Evolutionary conservation across 2,888 invertebrate genomes (phyloP), one percentile per base, ranked within the genome.

Genomic region (Hyles lineata): DNA sequence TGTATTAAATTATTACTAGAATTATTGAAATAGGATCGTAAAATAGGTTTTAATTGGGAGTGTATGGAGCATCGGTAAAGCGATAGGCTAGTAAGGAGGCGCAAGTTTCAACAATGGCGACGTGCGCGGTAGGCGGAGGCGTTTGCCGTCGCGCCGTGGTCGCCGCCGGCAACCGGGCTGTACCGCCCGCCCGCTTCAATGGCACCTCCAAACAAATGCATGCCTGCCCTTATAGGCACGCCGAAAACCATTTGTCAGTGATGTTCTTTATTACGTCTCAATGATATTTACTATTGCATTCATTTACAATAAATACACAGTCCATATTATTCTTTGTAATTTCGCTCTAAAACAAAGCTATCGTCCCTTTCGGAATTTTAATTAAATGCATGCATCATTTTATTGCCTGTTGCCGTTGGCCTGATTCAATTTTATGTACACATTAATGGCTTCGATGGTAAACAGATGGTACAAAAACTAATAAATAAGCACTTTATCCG

Each of bases 111-210:
- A 92, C 92, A 93, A 92, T 92, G 87, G 90, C 88, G 80, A 86
- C 90, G 90, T 90, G 91, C 85, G 85, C 85, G 84, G 89, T 87
- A 89, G 92, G 93, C 92, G 92, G 92, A 85, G 88, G 88, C 81
- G 82, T 77, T 75, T 79, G 80, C 80, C 78, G 74, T 73, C 70
- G 73, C 76, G 78, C 86, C 91, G 91, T 91, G 90, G 85, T 85
- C 81, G 90, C 90, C 90, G 87, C 84, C 85, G 89, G 91, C 89
- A 77, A 77, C 75, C 77, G 83, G 76, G 77, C 74, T 77, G 84
- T 75, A 80, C 87, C 84, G 86, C 87, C 87, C 87, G 87, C 87
- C 88, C 87, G 83, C 81, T 83, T 77, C 84, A 85, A 87, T 86
- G 84, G 83, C 89, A 86, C 85, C 85, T 83, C 81, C 79, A 81